These are phyloP conservation scores for Pelmatolapia mariae DNA, from an alignment of 2,113 vertebrate species.

Conservation along the genomic window DNA sequence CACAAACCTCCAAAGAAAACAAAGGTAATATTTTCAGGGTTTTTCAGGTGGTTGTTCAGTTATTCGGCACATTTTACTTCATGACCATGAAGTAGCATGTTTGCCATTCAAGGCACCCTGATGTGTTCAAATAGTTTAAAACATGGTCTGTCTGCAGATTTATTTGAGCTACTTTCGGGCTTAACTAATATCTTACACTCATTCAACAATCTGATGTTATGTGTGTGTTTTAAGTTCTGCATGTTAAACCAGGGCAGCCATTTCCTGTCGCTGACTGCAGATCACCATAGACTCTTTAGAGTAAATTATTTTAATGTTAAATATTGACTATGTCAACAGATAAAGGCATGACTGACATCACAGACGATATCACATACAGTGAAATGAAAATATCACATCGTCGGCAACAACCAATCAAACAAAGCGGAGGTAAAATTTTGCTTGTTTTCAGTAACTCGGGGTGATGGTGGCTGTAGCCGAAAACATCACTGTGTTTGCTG, in stretches of 20 bases:
- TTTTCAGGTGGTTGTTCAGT: fast-evolving
- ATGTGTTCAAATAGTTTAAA: neutral
- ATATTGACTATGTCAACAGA: neutral
- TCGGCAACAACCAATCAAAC: neutral
- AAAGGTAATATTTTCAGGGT: fast-evolving
- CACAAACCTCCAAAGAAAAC: neutral
- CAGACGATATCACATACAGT: neutral
- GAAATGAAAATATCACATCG: neutral
- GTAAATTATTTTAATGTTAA: neutral
- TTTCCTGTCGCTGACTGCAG: fast-evolving
- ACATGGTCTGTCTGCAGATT: neutral
- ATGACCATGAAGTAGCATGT: fast-evolving
- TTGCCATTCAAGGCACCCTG: neutral
- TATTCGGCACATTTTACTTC: fast-evolving
- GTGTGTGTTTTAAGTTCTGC: neutral
- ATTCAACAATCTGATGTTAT: fast-evolving
- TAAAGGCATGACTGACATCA: fast-evolving
- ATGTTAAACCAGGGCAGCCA: neutral
- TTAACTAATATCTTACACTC: neutral
- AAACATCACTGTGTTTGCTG: neutral
- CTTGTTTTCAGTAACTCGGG: neutral
- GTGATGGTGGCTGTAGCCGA: neutral
- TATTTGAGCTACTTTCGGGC: neutral
- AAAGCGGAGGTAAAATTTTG: neutral
- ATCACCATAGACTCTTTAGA: fast-evolving